Evolutionary conservation across 2,888 invertebrate species (phyloP).

Genomic region (Callinectes sapidus): DNA sequence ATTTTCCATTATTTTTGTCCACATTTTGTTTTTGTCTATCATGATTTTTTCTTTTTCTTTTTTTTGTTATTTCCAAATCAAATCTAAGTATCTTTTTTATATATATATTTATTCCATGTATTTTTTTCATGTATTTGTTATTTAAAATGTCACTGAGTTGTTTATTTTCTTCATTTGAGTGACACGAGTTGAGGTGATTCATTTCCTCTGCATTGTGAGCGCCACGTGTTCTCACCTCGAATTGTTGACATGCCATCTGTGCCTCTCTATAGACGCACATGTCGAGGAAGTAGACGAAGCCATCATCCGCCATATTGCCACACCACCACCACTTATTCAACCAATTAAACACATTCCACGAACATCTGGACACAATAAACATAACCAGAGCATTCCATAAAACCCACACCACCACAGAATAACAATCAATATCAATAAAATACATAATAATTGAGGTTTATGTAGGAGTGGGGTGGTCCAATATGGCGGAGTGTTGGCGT

Average conservation of each 20-base stretch:
- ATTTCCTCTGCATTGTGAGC: no score
- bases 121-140: background rate
- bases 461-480: background rate
- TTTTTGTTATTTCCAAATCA: background rate
- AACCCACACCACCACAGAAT: background rate
- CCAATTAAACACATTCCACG: background rate
- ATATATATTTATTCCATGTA: background rate
- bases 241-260: background rate
- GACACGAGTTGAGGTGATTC: no score
- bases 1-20: background rate
- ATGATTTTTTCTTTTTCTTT: background rate
- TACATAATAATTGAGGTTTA: background rate
- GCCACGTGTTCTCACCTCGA: no score
- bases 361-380: background rate
- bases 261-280: background rate
- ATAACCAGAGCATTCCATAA: background rate
- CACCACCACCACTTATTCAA: background rate
- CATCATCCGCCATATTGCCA: conserved; percentile 4
- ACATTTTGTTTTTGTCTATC: background rate
- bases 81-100: background rate
- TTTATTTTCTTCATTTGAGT: background rate
- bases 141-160: background rate
- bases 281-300: background rate
- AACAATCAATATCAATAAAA: background rate
- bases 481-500: conserved; percentile 18